These are phyloP conservation scores for Drosophila quadrilineata DNA, from an alignment of 1,140 invertebrate genomes.

Conservation along the genomic window DNA sequence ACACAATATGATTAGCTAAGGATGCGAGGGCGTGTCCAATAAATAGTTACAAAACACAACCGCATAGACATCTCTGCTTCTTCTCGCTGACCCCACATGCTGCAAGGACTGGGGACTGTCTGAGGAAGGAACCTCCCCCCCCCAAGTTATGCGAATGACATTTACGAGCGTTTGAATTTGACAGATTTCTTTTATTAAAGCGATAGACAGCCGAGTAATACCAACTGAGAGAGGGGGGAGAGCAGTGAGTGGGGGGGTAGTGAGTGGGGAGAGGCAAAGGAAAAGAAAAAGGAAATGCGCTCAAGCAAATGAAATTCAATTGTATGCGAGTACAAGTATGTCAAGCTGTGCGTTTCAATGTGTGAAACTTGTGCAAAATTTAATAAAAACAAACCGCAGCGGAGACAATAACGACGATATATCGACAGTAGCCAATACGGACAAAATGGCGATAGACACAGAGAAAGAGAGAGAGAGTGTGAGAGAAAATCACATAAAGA, in stretches of 20 bases:
- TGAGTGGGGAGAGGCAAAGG: no score
- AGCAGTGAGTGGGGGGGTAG: no score
- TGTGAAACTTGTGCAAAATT: slow-evolving; percentile 33
- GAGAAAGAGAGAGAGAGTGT: not conserved
- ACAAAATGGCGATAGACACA: slow-evolving; percentile 15
- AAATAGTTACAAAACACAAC: slow-evolving; percentile 66
- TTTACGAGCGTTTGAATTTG: slow-evolving; percentile 78
- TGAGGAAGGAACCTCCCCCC: no score
- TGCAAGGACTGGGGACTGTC: not conserved
- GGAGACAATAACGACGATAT: slow-evolving; percentile 30
- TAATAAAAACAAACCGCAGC: slow-evolving; percentile 67
- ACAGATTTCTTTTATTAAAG: slow-evolving; percentile 78
- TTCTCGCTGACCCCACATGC: no score
- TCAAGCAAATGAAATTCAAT: slow-evolving; percentile 58
- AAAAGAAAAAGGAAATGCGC: slow-evolving; percentile 49
- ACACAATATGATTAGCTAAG: slow-evolving; percentile 61
- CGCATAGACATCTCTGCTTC: slow-evolving; percentile 29
- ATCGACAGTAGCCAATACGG: no score
- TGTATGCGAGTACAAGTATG: not conserved
- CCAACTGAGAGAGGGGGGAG: no score
- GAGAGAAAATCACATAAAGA: slow-evolving; percentile 54
- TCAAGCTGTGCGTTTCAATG: not conserved
- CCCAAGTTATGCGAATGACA: slow-evolving; percentile 66
- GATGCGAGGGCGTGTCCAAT: not conserved
- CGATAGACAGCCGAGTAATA: slow-evolving; percentile 67